A percentile compares a stretch with the other conserved stretches of the same genome.
Conservation (phyloP, 2,113 vertebrate species). For the Callipepla squamata region DNA sequence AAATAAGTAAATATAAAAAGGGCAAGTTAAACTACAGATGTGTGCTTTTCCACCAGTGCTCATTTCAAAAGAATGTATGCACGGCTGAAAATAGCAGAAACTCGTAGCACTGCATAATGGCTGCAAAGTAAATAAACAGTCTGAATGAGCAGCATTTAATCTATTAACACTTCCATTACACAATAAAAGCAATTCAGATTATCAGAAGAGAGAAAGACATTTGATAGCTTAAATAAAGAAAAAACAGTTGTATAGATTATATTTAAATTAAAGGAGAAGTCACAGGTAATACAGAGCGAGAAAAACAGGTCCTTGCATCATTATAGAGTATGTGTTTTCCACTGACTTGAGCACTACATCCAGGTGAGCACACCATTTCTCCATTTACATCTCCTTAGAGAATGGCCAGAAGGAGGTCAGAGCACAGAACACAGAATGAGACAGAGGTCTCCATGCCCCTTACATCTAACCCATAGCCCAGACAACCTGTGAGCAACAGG, state of each 20-base stretch:
- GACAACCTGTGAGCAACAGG: neutral
- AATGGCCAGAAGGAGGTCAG: too few species aligned
- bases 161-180: neutral
- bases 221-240: neutral
- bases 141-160: neutral
- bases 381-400: neutral
- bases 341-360: neutral
- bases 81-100: neutral
- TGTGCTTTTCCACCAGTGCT: neutral
- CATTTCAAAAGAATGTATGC: neutral
- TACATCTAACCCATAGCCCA: neutral
- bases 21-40: neutral
- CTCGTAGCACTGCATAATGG: neutral
- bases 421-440: neutral
- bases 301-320: neutral
- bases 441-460: neutral
- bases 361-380: neutral
- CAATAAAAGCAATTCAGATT: neutral
- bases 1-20: neutral
- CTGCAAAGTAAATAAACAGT: neutral
- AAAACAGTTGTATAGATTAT: neutral
- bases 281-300: rapidly evolving
- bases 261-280: neutral
- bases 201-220: neutral
- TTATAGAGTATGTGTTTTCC: neutral